Evolutionary conservation across 2,888 invertebrate genomes (phyloP).

Genomic region (Augochlorella aurata): DNA sequence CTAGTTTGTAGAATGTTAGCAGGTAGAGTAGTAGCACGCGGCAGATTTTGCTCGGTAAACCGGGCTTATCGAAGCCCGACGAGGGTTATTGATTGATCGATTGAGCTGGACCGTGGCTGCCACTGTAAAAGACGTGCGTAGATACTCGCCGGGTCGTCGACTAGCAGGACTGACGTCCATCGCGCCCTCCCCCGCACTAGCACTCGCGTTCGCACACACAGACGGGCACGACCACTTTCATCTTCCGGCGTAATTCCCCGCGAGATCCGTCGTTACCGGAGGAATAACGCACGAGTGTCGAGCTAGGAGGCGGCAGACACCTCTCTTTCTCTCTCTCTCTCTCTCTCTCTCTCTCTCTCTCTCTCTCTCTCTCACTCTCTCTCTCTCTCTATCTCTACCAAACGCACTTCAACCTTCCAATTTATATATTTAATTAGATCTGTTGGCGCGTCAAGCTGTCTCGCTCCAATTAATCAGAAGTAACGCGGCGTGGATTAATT

Average conservation of each 20-base stretch:
- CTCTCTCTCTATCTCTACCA: neutral
- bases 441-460: slow-evolving; percentile 10
- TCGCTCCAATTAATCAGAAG: slow-evolving; percentile 15
- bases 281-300: slow-evolving; percentile 2
- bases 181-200: neutral
- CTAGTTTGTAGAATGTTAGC: neutral
- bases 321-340: neutral
- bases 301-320: neutral
- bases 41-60: neutral
- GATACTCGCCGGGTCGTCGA: slow-evolving; percentile 22
- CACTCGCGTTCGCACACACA: neutral
- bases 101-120: slow-evolving; percentile 32
- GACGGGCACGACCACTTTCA: slow-evolving; percentile 15
- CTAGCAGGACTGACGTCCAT: slow-evolving; percentile 8
- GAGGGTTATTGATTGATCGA: slow-evolving; percentile 47
- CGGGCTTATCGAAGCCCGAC: slow-evolving; percentile 5
- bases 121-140: slow-evolving; percentile 26
- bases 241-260: neutral
- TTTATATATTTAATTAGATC: slow-evolving; percentile 17
- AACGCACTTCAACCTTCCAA: slow-evolving; percentile 12
- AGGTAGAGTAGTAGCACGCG: neutral
- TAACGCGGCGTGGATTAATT: slow-evolving; percentile 28
- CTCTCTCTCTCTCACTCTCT: neutral
- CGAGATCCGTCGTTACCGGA: neutral
- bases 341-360: neutral